Evolutionary conservation across 2,888 invertebrate species (phyloP).

Genomic region (Didymodactylos carnosus): DNA sequence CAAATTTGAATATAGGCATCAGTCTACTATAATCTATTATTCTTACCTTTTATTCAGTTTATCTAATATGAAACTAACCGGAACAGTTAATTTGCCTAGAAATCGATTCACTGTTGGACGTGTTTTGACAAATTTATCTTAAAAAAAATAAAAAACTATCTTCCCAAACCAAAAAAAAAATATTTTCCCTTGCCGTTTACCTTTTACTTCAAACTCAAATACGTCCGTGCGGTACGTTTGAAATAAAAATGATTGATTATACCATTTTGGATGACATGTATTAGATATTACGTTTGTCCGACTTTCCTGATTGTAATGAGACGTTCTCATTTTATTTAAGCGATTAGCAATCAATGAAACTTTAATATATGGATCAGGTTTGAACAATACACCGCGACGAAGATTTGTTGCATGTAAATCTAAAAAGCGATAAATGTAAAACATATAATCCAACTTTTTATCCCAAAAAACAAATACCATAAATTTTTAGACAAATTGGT

Average conservation of each 20-base stretch:
- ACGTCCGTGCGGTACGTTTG: conserved; percentile 33
- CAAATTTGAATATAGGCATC: too few species aligned
- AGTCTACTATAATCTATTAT: too few species aligned
- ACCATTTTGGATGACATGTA: conserved; percentile 20
- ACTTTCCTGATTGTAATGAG: conserved; percentile 27
- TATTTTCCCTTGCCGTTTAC: too few species aligned
- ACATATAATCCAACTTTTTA: background rate
- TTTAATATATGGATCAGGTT: conserved; percentile 38
- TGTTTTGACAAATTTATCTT: conserved; percentile 37
- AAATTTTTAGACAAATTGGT: background rate
- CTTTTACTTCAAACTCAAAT: conserved; percentile 26
- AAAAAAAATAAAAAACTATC: too few species aligned
- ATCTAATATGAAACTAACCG: conserved; percentile 32
- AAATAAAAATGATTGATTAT: conserved; percentile 28
- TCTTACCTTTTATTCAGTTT: conserved; percentile 16
- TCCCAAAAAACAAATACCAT: background rate
- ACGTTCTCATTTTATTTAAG: background rate
- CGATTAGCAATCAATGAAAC: conserved; percentile 29
- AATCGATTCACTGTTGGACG: conserved; percentile 36
- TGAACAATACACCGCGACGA: conserved; percentile 37
- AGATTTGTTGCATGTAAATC: conserved; percentile 34
- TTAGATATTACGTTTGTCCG: conserved; percentile 30
- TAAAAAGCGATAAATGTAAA: background rate
- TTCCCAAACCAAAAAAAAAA: too few species aligned
- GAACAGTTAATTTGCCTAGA: conserved; percentile 35